Base-by-base conservation (phyloP, 2,888 invertebrate genomes). In the Tetragnatha montana region DNA sequence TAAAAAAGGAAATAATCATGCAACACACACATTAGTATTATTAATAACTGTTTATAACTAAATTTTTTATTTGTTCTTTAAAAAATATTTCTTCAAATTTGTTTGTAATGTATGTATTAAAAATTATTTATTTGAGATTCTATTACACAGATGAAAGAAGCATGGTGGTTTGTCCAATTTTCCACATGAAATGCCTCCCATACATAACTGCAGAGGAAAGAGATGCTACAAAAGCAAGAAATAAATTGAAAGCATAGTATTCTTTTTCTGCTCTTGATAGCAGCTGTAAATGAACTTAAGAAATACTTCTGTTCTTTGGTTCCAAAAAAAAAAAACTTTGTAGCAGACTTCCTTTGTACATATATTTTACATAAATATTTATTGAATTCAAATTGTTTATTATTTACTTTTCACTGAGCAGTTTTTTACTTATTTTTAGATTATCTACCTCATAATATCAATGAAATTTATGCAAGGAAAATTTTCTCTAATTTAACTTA, bases 171-270 rank as follows among this genome's bases (percentile, higher is more conserved):
- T 92, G 92, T 71, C 92, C 92, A 3, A 75, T 87, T 50, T 92
- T 91, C 74, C 91, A 92, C 70, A 92, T 92, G 92, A 91, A 91
- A 82, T 91, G 91, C 76, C 81, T 86, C 6, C 92, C 91, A 47
- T 91, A 92, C 71, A 83, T 92, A 21, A 91, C 89, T 12, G 83
- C 50, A 22, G 87, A 89, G 73, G 91, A 91, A n/a, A 73, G 90
- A 22, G 84, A 83, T 76, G 84, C 79, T 19, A 60, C 71, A 17
- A 76, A 81, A 60, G 75, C 22, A 14, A 82, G 75, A 81, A 73
- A 71, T 21, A n/a, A 60, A 73, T 47, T 60, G 22, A 47, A 19
- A 78, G n/a, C 60, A 12, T 60, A 10, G 14, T 60, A 17, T 0
- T 12, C 7, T 17, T 60, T 17, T 10, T 60, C 60, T 60, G 60